Evolutionary conservation across 2,888 invertebrate genomes (phyloP).

Genomic region (Cephus rjabovi): DNA sequence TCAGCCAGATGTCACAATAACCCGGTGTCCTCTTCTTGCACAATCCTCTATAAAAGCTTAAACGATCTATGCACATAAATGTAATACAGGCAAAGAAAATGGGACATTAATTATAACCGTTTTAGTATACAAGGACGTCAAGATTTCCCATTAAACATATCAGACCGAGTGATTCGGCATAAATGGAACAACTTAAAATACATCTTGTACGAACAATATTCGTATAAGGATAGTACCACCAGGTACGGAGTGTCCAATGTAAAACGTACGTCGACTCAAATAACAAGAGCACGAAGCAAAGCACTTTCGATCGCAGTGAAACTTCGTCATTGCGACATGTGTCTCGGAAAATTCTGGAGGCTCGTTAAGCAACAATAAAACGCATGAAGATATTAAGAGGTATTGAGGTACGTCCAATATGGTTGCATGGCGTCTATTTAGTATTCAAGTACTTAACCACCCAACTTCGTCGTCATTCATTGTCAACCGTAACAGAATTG

Average conservation of each 20-base stretch:
- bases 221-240: background rate
- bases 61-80: background rate
- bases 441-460: constrained; percentile 27
- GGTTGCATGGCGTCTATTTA: constrained; percentile 24
- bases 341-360: constrained; percentile 47
- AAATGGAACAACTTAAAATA: background rate
- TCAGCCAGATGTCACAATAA: background rate
- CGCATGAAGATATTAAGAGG: constrained; percentile 4
- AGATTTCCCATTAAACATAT: background rate
- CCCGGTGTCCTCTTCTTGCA: background rate
- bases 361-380: constrained; percentile 42
- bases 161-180: background rate
- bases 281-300: constrained; percentile 19
- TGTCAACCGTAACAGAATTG: background rate
- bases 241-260: background rate
- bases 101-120: background rate
- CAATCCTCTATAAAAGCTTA: background rate
- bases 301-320: constrained; percentile 52
- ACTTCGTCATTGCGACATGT: constrained; percentile 46
- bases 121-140: background rate
- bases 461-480: background rate
- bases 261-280: constrained; percentile 14
- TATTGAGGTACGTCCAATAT: background rate
- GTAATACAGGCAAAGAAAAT: background rate
- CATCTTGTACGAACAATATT: background rate